Percentiles rank a stretch among this genome's conserved stretches.
Evolutionary conservation across 2,797 vertebrate genomes (phyloP).

Genomic region (Pangasius macronema): DNA sequence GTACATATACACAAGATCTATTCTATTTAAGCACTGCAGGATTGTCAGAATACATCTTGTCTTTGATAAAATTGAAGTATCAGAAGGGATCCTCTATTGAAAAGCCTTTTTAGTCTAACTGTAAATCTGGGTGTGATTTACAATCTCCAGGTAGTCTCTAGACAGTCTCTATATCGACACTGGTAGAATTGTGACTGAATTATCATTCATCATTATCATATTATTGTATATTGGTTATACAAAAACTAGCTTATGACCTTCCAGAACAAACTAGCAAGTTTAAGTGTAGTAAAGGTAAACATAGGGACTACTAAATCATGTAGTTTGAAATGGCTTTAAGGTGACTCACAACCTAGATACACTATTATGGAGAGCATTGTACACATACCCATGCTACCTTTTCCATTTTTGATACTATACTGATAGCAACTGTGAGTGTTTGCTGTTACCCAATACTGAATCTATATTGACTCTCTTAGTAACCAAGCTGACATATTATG

Average conservation of each 20-base stretch:
- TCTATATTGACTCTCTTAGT: neutral
- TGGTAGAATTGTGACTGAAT: neutral
- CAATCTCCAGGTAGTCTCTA: neutral
- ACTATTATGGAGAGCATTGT: neutral
- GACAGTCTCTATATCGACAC: neutral
- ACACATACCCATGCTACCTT: neutral
- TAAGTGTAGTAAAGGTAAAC: neutral
- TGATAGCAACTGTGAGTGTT: neutral
- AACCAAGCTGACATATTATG: neutral
- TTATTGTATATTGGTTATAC: neutral
- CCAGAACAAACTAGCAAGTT: neutral
- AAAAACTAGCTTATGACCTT: neutral
- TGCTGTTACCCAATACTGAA: neutral
- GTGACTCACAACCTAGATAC: neutral
- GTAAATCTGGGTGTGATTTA: neutral
- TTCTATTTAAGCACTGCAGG: neutral
- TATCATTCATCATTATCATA: neutral
- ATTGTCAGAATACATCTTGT: neutral
- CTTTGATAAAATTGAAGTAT: constrained; percentile 2
- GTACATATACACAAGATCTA: neutral
- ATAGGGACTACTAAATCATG: neutral
- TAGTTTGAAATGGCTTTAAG: neutral
- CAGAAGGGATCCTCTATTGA: neutral
- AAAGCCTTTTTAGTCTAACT: neutral
- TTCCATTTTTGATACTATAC: neutral